phyloP scores from a whole-genome alignment of 2,888 invertebrate species.

The Dolichopus griseipennis region DNA sequence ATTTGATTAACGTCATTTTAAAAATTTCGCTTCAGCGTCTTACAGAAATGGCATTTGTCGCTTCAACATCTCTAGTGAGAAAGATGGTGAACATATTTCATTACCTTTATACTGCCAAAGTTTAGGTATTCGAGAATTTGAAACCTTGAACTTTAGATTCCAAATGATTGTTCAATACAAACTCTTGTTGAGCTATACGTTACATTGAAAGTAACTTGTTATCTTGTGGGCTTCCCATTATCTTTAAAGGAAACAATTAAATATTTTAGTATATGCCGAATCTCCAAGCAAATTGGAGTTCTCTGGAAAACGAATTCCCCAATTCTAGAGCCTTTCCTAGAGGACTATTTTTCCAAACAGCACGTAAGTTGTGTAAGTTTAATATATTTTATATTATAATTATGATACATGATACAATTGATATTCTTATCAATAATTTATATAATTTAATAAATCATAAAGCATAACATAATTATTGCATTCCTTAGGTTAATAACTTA shows the following conservation, averaged over 20 bases:
- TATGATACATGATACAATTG: no score
- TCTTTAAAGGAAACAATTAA: slow-evolving; percentile 18
- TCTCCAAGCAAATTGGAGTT: slow-evolving; percentile 15
- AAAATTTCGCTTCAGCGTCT: no score
- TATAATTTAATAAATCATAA: no score
- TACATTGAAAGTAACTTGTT: slow-evolving; percentile 17
- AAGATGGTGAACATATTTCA: slow-evolving; percentile 8
- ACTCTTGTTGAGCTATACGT: slow-evolving; percentile 17
- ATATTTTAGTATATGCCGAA: slow-evolving; percentile 18
- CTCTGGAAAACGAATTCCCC: slow-evolving; percentile 12
- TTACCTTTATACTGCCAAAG: neutral
- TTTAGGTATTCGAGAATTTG: slow-evolving; percentile 12
- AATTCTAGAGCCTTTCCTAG: slow-evolving; percentile 12
- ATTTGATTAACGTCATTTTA: no score
- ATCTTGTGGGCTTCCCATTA: slow-evolving; percentile 16
- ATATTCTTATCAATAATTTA: no score
- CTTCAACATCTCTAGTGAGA: neutral
- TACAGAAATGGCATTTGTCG: no score
- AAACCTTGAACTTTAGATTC: slow-evolving; percentile 12
- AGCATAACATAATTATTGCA: no score
- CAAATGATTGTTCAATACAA: slow-evolving; percentile 17
- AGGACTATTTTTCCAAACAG: slow-evolving; percentile 17
- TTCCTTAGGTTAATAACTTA: no score
- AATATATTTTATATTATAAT: no score
- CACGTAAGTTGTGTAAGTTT: no score